These are phyloP conservation scores for Eufriesea mexicana DNA, from an alignment of 1,140 invertebrate genomes.

Conservation along the genomic window DNA sequence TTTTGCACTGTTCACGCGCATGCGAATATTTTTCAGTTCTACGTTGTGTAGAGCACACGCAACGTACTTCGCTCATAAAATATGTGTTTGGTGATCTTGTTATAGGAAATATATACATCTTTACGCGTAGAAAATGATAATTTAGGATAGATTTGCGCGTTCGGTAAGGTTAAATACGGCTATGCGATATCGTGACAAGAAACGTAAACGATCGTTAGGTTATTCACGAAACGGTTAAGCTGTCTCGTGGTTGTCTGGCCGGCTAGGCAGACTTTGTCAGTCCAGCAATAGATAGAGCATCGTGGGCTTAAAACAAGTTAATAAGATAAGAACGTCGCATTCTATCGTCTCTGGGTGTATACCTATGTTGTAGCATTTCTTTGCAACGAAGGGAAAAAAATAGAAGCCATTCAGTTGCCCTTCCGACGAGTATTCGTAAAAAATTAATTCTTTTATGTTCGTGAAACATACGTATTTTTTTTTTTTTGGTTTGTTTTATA, in stretches of 20 bases:
- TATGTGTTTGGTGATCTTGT: not conserved
- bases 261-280: slow-evolving; percentile 44
- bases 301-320: slow-evolving; percentile 47
- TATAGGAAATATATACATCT: not conserved
- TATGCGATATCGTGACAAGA: not conserved
- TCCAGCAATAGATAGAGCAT: slow-evolving; percentile 56
- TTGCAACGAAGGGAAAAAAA: slow-evolving; percentile 10
- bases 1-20: not conserved
- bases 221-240: slow-evolving; percentile 6
- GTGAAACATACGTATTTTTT: too few species aligned
- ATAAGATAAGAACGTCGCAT: slow-evolving; percentile 41
- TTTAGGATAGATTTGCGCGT: not conserved
- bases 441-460: not conserved
- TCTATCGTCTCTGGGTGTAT: not conserved
- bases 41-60: not conserved
- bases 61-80: not conserved
- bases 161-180: too few species aligned
- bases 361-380: not conserved
- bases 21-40: not conserved
- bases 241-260: slow-evolving; percentile 41
- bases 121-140: not conserved
- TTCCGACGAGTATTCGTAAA: not conserved
- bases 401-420: not conserved
- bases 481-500: not conserved
- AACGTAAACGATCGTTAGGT: not conserved